Evolutionary conservation across 2,797 vertebrate species (phyloP), one percentile per base, ranked within the genome.

Genomic region (Phrynocephalus vlangalii): DNA sequence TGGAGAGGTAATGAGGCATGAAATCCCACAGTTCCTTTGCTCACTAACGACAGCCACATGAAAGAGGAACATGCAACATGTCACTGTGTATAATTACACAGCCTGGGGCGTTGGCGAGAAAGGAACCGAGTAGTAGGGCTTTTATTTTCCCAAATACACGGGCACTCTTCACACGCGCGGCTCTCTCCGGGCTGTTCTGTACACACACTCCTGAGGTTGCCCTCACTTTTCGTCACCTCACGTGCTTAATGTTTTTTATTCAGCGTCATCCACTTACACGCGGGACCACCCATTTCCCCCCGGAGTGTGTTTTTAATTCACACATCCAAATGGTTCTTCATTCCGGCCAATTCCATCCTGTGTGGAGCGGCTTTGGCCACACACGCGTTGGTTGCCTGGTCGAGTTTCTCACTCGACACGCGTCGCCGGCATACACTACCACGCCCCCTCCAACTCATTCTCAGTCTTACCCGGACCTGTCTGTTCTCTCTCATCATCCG

Each of bases 21-120:
- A 95, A 95, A 95, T 93, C 88, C 89, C 80, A 24, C 90, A 60
- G 90, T 77, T 91, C 87, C 87, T 95, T 90, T 90, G 85, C 93
- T 91, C 22, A 89, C 89, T 13, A 85, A 89, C 90, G 85, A 87
- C 89, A 90, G 86, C 88, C 89, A 90, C 93, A 87, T 89, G 94
- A 94, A 94, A 95, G 92, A 77, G 89, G 30, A 89, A 81, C 89
- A 88, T 77, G 83, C 91, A 90, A 82, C 85, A 86, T 87, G 89
- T 71, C 38, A 88, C 84, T 73, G 52, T 90, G 82, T 91, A 81
- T 22, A 93, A 92, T 80, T 48, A 78, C 52, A 1, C 30, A 30
- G 88, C 90, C 24, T 79, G 84, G 82, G 87, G 88, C 70, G 80
- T 73, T 75, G 79, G 85, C 48, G 13, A 33, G 63, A 44, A 83